These are phyloP conservation scores for Eupeodes corollae DNA, from an alignment of 1,140 invertebrate species.

Conservation along the genomic window DNA sequence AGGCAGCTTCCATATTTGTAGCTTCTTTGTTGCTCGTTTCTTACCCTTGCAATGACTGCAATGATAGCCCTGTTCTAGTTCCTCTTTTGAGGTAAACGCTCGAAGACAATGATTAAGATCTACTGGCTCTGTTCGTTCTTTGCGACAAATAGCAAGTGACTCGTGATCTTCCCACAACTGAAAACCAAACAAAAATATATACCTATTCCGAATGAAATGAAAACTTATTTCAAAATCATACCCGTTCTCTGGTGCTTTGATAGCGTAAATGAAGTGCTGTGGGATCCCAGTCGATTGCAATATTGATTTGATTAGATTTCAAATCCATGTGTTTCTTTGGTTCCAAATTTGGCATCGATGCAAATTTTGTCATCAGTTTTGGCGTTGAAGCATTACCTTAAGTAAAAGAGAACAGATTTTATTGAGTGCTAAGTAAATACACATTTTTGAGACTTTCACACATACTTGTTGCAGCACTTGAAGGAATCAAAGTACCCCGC, in stretches of 20 bases:
- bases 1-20: slow-evolving; percentile 81
- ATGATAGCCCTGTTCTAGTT: slow-evolving; percentile 72
- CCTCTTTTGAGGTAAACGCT: slow-evolving; percentile 76
- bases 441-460: background rate
- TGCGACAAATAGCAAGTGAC: slow-evolving; percentile 54
- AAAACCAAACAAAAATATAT: slow-evolving; percentile 25
- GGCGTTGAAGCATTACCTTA: slow-evolving; percentile 22
- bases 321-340: slow-evolving; percentile 21
- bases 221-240: slow-evolving; percentile 25
- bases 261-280: slow-evolving; percentile 80
- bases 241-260: slow-evolving; percentile 67
- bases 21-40: slow-evolving; percentile 74
- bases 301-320: slow-evolving; percentile 23
- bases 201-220: background rate
- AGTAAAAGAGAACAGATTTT: background rate
- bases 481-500: slow-evolving; percentile 22
- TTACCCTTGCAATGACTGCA: slow-evolving; percentile 70
- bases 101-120: slow-evolving; percentile 67
- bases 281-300: slow-evolving; percentile 61
- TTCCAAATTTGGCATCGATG: slow-evolving; percentile 30
- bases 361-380: slow-evolving; percentile 25
- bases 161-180: slow-evolving; percentile 60
- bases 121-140: slow-evolving; percentile 64
- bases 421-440: background rate
- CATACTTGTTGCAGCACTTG: slow-evolving; percentile 19